Percentiles rank a stretch among this genome's conserved stretches.
Conservation (phyloP, 2,797 vertebrate genomes). For the Gymnothorax reevesii region DNA sequence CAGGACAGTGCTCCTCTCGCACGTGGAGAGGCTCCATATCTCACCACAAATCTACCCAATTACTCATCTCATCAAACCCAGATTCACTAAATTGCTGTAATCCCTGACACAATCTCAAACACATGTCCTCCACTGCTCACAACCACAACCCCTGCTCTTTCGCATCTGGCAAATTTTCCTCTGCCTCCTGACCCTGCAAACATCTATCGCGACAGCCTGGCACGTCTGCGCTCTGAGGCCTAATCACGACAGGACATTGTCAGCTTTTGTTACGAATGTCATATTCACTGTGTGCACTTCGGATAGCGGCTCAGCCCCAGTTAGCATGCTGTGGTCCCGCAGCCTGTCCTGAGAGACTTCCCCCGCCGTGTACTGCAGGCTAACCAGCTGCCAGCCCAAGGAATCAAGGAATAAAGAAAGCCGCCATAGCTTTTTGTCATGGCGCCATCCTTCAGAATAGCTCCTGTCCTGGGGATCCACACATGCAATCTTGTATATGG, state of each 20-base stretch:
- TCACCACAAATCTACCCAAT: slow-evolving; percentile 66
- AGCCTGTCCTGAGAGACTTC: neutral
- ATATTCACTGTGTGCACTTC: neutral
- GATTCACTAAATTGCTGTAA: slow-evolving; percentile 21
- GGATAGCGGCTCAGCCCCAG: neutral
- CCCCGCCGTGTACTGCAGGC: neutral
- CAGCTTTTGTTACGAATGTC: neutral
- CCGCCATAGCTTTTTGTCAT: neutral
- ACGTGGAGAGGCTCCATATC: slow-evolving; percentile 44
- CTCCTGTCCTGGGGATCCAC: neutral
- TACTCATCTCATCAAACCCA: slow-evolving; percentile 62
- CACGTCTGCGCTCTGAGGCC: neutral
- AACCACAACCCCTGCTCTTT: neutral
- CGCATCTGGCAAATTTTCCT: neutral
- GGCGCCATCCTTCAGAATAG: neutral
- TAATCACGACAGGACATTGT: neutral
- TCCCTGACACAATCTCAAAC: neutral
- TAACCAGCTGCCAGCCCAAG: neutral
- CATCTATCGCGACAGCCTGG: neutral
- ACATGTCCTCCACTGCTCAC: neutral
- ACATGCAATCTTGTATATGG: neutral
- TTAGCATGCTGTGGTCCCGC: neutral
- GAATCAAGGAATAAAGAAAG: neutral
- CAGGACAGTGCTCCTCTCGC: neutral
- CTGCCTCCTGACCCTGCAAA: neutral